These are phyloP conservation scores for Cladorhizidae sp. DNA, from an alignment of 37 sponge, comb jelly and placozoan genomes.

Conservation along the genomic window DNA sequence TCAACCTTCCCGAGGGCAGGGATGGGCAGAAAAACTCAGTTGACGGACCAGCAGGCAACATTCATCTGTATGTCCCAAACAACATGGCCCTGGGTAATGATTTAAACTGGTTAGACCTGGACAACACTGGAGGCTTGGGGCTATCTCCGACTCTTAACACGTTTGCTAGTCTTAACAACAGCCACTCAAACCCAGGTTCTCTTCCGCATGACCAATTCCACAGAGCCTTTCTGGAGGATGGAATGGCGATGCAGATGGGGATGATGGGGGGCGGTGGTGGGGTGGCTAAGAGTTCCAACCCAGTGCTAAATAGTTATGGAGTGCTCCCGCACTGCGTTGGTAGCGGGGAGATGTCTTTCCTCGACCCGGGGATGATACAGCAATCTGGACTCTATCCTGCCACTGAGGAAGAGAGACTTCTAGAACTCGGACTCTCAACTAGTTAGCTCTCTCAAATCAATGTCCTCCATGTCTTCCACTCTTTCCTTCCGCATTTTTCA, in stretches of 20 bases:
- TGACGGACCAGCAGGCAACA: neutral
- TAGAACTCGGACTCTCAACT: conserved; percentile 47
- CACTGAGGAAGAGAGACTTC: conserved; percentile 13
- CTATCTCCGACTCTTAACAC: conserved; percentile 6
- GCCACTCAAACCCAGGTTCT: conserved; percentile 54
- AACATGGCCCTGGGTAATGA: conserved; percentile 19
- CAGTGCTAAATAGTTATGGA: conserved; percentile 9
- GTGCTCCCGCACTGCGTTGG: neutral
- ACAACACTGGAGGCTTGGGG: conserved; percentile 5
- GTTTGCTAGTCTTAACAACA: neutral
- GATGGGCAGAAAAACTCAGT: conserved; percentile 7
- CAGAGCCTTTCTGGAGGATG: conserved; percentile 39
- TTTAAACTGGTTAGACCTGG: conserved; percentile 62
- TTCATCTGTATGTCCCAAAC: neutral
- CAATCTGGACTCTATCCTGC: conserved; percentile 4
- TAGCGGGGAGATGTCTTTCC: neutral
- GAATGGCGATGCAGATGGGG: neutral
- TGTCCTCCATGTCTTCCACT: neutral
- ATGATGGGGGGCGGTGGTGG: neutral
- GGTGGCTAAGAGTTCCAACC: conserved; percentile 5
- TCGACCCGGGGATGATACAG: neutral
- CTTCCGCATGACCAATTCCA: conserved; percentile 46
- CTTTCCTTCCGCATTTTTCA: neutral
- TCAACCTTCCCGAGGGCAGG: conserved; percentile 5
- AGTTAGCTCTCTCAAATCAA: neutral